phyloP scores from a whole-genome alignment of 2,888 invertebrate species.

The Camptogramma bilineatum region DNA sequence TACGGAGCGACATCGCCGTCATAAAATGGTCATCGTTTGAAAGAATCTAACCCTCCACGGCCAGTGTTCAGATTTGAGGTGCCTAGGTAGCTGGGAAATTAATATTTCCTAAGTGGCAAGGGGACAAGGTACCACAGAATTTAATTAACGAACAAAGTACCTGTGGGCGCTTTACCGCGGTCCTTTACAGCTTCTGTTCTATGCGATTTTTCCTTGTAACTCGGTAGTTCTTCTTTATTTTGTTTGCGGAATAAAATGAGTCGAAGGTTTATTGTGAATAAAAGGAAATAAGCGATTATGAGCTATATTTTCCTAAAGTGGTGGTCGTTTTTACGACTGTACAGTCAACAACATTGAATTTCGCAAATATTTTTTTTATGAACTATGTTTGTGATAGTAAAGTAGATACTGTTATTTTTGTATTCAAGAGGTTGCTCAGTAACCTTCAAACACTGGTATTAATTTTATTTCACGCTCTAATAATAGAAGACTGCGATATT shows the following conservation, averaged over 20 bases:
- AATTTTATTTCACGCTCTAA: too few relatives aligned
- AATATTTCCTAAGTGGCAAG: slow-evolving; percentile 59
- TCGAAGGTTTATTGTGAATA: background rate
- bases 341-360: background rate
- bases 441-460: too few relatives aligned
- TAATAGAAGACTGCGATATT: too few relatives aligned
- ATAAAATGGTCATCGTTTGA: slow-evolving; percentile 8
- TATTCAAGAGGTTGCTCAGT: too few relatives aligned
- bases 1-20: background rate
- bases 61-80: slow-evolving; percentile 38
- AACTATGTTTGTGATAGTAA: too few relatives aligned
- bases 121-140: slow-evolving; percentile 51
- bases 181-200: slow-evolving; percentile 39
- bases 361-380: too few relatives aligned
- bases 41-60: slow-evolving; percentile 21
- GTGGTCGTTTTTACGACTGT: background rate
- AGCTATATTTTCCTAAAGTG: slow-evolving; percentile 1
- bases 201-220: slow-evolving; percentile 35
- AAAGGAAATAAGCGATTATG: slow-evolving; percentile 18
- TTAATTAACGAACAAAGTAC: slow-evolving; percentile 58
- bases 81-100: slow-evolving; percentile 53
- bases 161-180: slow-evolving; percentile 48
- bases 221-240: slow-evolving; percentile 10
- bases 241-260: background rate
- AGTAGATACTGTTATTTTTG: too few relatives aligned